Percentiles rank a stretch among this genome's conserved stretches.
These are phyloP conservation scores for Eremobia ochroleuca DNA, from an alignment of 2,888 invertebrate genomes.

Conservation along the genomic window DNA sequence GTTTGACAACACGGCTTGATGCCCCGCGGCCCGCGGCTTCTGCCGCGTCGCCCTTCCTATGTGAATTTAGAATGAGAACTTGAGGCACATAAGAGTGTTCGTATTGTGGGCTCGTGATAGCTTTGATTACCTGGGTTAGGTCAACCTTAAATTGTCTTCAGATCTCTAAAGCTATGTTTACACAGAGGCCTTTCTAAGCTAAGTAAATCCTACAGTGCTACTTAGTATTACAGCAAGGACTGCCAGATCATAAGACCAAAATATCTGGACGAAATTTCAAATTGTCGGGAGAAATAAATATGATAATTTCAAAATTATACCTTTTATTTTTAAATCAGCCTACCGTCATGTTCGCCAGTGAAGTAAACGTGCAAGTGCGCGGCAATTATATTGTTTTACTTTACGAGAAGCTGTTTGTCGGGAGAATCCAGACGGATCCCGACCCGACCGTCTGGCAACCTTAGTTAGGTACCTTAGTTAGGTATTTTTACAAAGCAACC, in stretches of 20 bases:
- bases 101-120: constrained; percentile 2
- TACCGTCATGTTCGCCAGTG: neutral
- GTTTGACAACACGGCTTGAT: constrained; percentile 71
- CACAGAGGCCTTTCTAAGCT: neutral
- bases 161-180: neutral
- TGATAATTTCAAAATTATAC: neutral
- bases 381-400: neutral
- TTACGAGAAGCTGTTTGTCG: neutral
- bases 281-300: neutral
- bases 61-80: constrained; percentile 57
- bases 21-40: constrained; percentile 50
- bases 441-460: neutral
- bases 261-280: neutral
- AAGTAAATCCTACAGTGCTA: neutral
- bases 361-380: neutral
- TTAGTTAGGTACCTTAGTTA: no score
- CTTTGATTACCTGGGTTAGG: constrained; percentile 25
- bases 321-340: neutral
- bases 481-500: neutral
- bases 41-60: constrained; percentile 54
- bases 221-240: neutral
- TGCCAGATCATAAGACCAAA: neutral
- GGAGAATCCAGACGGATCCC: neutral
- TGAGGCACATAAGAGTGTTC: constrained; percentile 13
- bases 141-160: neutral